Evolutionary conservation across 2,797 vertebrate genomes (phyloP), one percentile per base, ranked within the genome.

Genomic region (Brachyalestes nurse): DNA sequence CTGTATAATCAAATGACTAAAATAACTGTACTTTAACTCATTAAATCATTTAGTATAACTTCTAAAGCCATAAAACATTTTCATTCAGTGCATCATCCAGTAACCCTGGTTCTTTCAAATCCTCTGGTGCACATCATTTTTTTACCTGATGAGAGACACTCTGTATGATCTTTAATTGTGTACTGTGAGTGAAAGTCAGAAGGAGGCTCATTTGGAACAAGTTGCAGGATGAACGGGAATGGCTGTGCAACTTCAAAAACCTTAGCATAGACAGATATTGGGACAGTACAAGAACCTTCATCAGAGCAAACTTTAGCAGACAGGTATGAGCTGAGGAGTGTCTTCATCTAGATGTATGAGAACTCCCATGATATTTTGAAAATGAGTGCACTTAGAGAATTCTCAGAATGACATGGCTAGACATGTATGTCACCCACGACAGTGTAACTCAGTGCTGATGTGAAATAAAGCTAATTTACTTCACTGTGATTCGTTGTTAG

Each of bases 161-260:
- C 47, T 61, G 57, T 64, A 16, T 45, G 64, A 75, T 75, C 51
- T 61, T 80, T 66, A 74, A 80, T 80, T n/a, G n/a, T n/a, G n/a
- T 57, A 40, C 40, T 40, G 16, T 61, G 40, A 75, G 25, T 61
- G 64, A 13, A 19, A 58, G 23, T 61, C 9, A 10, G 58, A 64
- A 5, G n/a, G 58, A 53, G 28, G 0, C 2, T 65, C n/a, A 5
- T 55, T 79, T 55, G 62, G 34, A 47, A 71, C 25, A n/a, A 49
- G 40, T 58, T 17, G 45, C 67, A 55, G 2, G 25, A 65, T 38
- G 70, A 73, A 64, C 65, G 40, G 21, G 47, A 80, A 72, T 34
- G 28, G 28, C 49, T 16, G 10, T 23, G 28, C 14, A 28, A 28
- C 69, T 72, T 73, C 58, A 55, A 55, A 65, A 64, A 72, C 12